Conservation (phyloP, 2,113 vertebrate genomes). For the Pachycephala philippinensis region DNA sequence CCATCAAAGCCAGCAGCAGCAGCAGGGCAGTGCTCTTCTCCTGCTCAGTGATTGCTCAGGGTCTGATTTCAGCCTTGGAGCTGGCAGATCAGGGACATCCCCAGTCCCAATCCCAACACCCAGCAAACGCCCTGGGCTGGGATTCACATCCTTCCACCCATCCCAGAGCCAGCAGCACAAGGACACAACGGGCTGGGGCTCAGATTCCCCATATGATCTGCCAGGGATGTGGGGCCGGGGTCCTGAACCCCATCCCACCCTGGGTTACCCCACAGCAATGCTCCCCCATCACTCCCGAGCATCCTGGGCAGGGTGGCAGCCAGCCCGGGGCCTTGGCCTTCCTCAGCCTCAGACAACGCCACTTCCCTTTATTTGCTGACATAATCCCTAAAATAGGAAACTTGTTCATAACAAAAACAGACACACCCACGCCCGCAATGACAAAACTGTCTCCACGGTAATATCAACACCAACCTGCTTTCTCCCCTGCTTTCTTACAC, state of each 20-base stretch:
- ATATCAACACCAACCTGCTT: not conserved
- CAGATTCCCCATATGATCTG: rapidly evolving
- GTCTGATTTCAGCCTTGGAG: not conserved
- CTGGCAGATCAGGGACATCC: not conserved
- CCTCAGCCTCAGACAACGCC: not conserved
- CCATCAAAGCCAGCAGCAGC: not conserved
- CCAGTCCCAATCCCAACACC: rapidly evolving
- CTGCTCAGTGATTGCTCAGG: not conserved
- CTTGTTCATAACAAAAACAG: not conserved
- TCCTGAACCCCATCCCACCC: not conserved
- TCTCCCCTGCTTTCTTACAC: not conserved
- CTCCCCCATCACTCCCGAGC: not conserved
- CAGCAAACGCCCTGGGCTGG: rapidly evolving
- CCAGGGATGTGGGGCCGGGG: rapidly evolving
- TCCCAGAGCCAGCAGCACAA: rapidly evolving
- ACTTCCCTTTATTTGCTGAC: not conserved
- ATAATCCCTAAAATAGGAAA: not conserved
- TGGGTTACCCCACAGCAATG: rapidly evolving
- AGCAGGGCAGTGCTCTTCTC: not conserved
- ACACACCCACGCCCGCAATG: not conserved
- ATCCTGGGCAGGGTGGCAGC: not conserved
- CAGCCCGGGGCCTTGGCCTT: not conserved
- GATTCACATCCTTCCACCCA: rapidly evolving
- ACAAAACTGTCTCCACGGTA: not conserved
- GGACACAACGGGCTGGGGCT: not conserved